Evolutionary conservation across 1,140 invertebrate species (phyloP).

Genomic region (Cydia amplana): DNA sequence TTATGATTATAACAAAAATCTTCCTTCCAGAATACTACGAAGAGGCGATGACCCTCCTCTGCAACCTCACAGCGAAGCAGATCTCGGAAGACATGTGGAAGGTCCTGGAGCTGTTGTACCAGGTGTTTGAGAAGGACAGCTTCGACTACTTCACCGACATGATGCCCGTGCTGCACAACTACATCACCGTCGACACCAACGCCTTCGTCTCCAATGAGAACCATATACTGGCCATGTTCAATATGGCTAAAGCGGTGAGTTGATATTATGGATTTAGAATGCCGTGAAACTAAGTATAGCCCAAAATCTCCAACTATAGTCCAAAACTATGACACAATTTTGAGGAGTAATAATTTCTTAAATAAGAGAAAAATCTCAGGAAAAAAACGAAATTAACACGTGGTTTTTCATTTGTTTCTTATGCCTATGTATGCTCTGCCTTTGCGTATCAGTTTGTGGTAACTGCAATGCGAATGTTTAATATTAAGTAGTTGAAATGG

Average conservation of each 20-base stretch:
- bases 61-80: conserved; percentile 92
- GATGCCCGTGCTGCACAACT: conserved; percentile 99
- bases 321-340: too few species aligned
- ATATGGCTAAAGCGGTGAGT: conserved; percentile 95
- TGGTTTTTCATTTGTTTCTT: not conserved
- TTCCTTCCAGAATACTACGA: conserved; percentile 95
- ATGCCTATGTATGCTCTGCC: not conserved
- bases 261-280: not conserved
- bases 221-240: conserved; percentile 94
- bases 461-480: conserved; percentile 10
- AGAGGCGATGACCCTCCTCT: conserved; percentile 95
- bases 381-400: conserved; percentile 2
- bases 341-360: too few species aligned
- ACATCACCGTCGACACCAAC: conserved; percentile 96
- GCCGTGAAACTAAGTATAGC: too few species aligned
- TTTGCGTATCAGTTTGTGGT: not conserved
- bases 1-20: not conserved
- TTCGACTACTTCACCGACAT: conserved; percentile 99
- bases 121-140: conserved; percentile 95
- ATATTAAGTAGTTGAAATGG: not conserved
- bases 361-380: not conserved
- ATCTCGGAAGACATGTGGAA: conserved; percentile 98
- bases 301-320: too few species aligned
- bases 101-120: conserved; percentile 88
- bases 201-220: conserved; percentile 95